phyloP scores from a whole-genome alignment of 2,113 vertebrate species.

The Pygoscelis adeliae region DNA sequence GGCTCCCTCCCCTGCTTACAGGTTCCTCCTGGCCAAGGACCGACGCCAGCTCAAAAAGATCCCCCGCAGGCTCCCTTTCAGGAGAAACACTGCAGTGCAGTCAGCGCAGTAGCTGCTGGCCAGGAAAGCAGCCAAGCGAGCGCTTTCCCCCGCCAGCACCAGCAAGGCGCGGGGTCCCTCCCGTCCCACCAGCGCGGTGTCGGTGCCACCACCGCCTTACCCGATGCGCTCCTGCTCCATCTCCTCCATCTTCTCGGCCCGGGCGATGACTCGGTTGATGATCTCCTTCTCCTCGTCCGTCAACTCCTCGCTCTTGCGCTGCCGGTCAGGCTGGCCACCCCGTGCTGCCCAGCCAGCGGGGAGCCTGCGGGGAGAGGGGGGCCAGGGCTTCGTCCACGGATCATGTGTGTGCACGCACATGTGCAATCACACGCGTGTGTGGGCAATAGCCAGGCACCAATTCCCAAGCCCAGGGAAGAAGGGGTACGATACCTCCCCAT shows the following conservation, averaged over 20 bases:
- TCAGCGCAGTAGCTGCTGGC: constrained; percentile 41
- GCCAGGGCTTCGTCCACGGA: rapidly evolving
- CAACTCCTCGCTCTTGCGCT: constrained; percentile 82
- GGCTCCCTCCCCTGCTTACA: not conserved
- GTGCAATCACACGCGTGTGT: rapidly evolving
- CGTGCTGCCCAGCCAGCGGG: constrained; percentile 67
- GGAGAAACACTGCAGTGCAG: constrained; percentile 55
- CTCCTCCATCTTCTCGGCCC: constrained; percentile 90
- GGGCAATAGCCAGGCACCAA: rapidly evolving
- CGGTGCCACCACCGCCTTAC: constrained; percentile 62
- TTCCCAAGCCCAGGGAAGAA: not conserved
- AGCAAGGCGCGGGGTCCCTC: not conserved
- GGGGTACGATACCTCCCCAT: rapidly evolving
- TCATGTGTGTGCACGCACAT: rapidly evolving
- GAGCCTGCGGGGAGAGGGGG: constrained; percentile 55
- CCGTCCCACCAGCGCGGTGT: rapidly evolving
- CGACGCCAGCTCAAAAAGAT: not conserved
- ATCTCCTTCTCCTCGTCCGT: constrained; percentile 96
- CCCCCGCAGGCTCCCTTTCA: not conserved
- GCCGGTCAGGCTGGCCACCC: constrained; percentile 58
- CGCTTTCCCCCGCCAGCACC: not conserved
- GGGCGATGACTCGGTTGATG: constrained; percentile 91
- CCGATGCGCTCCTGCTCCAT: constrained; percentile 91
- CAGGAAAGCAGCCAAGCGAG: not conserved
- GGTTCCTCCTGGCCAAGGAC: not conserved